Evolutionary conservation across 2,888 invertebrate genomes (phyloP).

Genomic region (Sisyra nigra): DNA sequence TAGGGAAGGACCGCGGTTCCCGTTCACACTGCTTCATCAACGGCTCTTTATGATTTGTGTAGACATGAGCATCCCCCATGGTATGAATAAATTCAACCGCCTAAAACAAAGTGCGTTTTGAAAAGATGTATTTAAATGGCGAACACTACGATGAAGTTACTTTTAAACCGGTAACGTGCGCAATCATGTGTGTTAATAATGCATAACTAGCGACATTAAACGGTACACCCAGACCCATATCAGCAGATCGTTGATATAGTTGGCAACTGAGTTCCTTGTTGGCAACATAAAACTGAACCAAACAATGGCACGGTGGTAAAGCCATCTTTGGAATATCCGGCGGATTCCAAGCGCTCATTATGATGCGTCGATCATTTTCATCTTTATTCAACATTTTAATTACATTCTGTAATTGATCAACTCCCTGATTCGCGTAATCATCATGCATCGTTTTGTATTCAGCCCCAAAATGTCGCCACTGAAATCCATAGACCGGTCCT

Average conservation of each 20-base stretch:
- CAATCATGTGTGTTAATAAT: constrained; percentile 87
- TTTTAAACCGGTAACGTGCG: constrained; percentile 81
- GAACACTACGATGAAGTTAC: constrained; percentile 31
- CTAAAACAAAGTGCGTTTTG: constrained; percentile 28
- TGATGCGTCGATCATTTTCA: constrained; percentile 76
- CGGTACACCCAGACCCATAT: constrained; percentile 96
- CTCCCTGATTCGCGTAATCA: constrained; percentile 65
- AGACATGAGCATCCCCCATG: constrained; percentile 91
- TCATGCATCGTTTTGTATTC: constrained; percentile 65
- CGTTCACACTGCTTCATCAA: constrained; percentile 66
- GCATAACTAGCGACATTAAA: constrained; percentile 98
- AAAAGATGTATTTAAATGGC: not conserved
- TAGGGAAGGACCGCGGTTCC: constrained; percentile 68
- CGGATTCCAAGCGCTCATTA: constrained; percentile 94
- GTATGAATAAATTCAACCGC: constrained; percentile 90
- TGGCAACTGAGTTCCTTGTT: constrained; percentile 75
- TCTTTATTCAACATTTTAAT: constrained; percentile 65
- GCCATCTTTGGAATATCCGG: constrained; percentile 80
- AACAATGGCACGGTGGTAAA: constrained; percentile 89
- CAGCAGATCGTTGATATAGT: constrained; percentile 90
- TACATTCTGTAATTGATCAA: constrained; percentile 73
- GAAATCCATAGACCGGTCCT: constrained; percentile 95
- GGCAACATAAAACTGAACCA: constrained; percentile 88
- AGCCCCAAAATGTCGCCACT: constrained; percentile 96
- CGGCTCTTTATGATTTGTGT: constrained; percentile 75